Evolutionary conservation across 2,888 invertebrate genomes (phyloP), one percentile per base, ranked within the genome.

Genomic region (Saturnia pavonia): DNA sequence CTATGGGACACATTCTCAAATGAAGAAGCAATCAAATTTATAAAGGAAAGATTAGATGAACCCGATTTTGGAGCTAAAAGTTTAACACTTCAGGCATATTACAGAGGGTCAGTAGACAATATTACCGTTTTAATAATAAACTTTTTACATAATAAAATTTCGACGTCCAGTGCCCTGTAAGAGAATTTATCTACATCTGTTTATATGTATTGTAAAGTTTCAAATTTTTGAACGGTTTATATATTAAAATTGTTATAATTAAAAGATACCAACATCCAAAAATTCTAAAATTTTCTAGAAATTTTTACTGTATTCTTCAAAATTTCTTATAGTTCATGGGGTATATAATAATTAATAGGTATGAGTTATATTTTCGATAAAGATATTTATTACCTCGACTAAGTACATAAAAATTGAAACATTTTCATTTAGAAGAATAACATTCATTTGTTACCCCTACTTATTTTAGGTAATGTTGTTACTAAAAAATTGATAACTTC

Each of bases 1-100:
- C 94, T 99, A 48, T 99, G 99, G 99, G 99, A 99, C 87, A 98
- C 98, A 27, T 98, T 99, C 87, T 95, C 96, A 65, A 99, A 99
- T 89, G 98, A 99, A 87, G 99, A 99, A 89, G 99, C 99, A 42
- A 96, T 98, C 19, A 96, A 96, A 78, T 99, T 97, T 87, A 96
- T 99, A 70, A 97, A 97, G 89, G 97, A 98, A 81, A 95, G 97
- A 78, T 94, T 98, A 63, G 95, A 97, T 82, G 98, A 98, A 90
- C 96, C 97, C 7, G 97, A 97, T 86, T 97, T 95, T 91, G 99
- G 98, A 74, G 99, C 99, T 70, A 98, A 98, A 90, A 97, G 97
- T 85, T 95, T 99, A 78, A 97, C 98, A 34, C 94, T 98, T 77
- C 97, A 98, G 90, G 98, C 99, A 19, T 98, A 97, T 89, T 96